phyloP scores from a whole-genome alignment of 2,888 invertebrate genomes.

The Penaeus monodon region DNA sequence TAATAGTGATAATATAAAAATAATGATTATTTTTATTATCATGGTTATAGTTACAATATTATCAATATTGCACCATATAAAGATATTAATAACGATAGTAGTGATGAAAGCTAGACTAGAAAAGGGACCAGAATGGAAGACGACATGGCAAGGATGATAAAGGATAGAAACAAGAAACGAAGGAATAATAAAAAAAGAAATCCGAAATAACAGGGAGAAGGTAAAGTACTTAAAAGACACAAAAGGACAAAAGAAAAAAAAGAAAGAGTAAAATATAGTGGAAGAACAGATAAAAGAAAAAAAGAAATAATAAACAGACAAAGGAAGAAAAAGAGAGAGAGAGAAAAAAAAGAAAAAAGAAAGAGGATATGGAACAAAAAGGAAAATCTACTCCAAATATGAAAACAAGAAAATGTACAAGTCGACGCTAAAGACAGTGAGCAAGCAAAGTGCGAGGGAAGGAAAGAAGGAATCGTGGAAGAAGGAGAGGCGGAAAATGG shows the following conservation, averaged over 20 bases:
- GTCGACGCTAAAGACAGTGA: neutral
- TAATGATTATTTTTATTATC: no score
- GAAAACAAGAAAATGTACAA: neutral
- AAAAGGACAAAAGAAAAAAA: neutral
- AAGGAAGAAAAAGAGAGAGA: neutral
- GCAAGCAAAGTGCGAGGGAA: neutral
- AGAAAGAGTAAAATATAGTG: neutral
- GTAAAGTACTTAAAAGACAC: neutral
- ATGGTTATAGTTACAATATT: no score
- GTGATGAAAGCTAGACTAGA: no score
- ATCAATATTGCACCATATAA: no score
- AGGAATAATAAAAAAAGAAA: neutral
- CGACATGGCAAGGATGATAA: neutral
- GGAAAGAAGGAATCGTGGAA: no score
- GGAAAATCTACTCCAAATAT: neutral
- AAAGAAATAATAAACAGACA: neutral
- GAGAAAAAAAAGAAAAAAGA: neutral
- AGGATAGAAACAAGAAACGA: constrained; percentile 10
- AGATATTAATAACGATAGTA: no score
- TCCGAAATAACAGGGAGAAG: no score
- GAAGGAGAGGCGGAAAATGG: neutral
- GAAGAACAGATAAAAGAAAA: neutral
- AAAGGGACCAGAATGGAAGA: no score
- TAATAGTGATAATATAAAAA: no score
- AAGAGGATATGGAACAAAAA: neutral